Evolutionary conservation across 2,888 invertebrate genomes (phyloP).

Genomic region (Trissolcus brochymenae): DNA sequence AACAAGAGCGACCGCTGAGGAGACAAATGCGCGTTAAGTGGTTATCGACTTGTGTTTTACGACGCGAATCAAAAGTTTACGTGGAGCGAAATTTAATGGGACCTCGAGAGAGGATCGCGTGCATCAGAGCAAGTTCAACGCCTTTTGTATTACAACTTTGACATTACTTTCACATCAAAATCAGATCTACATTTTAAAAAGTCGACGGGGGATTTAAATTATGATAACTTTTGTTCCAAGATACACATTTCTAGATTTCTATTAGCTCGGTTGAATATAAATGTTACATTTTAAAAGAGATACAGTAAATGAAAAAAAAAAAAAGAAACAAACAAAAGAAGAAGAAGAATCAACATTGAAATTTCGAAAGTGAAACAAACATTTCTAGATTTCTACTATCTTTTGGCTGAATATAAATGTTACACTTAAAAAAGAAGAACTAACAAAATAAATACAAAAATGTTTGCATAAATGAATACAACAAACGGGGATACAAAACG

Average conservation of each 20-base stretch:
- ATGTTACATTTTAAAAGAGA: too few species aligned
- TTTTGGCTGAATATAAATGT: too few species aligned
- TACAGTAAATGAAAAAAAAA: too few species aligned
- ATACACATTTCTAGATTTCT: too few species aligned
- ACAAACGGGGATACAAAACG: slow-evolving; percentile 31
- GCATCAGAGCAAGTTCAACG: slow-evolving; percentile 6
- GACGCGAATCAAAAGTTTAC: slow-evolving; percentile 35
- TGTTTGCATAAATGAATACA: slow-evolving; percentile 28
- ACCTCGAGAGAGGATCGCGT: slow-evolving; percentile 13
- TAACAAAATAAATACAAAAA: background rate
- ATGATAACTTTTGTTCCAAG: too few species aligned
- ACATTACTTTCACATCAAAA: background rate
- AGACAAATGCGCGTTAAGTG: slow-evolving; percentile 48
- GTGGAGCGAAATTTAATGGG: slow-evolving; percentile 36
- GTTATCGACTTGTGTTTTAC: slow-evolving; percentile 46
- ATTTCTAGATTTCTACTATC: too few species aligned
- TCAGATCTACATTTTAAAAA: background rate
- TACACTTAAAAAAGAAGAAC: background rate
- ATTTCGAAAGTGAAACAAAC: too few species aligned
- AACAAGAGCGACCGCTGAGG: slow-evolving; percentile 22
- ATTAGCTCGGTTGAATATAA: too few species aligned
- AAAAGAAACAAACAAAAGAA: too few species aligned
- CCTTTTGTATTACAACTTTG: too few species aligned
- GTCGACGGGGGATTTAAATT: too few species aligned
- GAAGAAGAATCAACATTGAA: too few species aligned